Base-by-base conservation (phyloP, 2,888 invertebrate genomes). In the Disparrhopalites patrizii region DNA sequence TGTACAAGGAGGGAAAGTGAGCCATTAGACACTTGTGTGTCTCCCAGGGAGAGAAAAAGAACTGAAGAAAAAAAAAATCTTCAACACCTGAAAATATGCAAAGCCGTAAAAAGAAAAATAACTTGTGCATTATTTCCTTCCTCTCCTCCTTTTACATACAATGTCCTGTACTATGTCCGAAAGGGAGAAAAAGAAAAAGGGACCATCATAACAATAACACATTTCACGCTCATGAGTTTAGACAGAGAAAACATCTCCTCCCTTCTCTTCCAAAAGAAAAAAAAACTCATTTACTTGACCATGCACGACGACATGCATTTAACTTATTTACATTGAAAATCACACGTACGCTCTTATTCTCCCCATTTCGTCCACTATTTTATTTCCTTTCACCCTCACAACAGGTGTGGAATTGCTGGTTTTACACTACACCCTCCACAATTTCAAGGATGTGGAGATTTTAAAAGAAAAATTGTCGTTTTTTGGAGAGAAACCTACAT, bases 41-140 rank as follows among this genome's bases (percentile, higher is more conserved):
- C 47, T 47, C 23, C 25, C n/a, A n/a, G n/a, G n/a, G n/a, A n/a
- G n/a, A n/a, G 3, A 43, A 47, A 5, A 47, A 15, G n/a, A 10
- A 7, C 28, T 28, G 8, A 4, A 23, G 30, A 50, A 15, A 61
- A 61, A 50, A 40, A 57, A 40, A 13, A 20, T 31, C 36, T 61
- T 50, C 30, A 50, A 61, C 50, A 61, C 60, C 60, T 61, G 50
- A 61, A 61, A 50, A 50, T 61, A 61, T 61, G 50, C 60, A 50
- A 56, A n/a, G n/a, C n/a, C n/a, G n/a, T n/a, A n/a, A n/a, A n/a
- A n/a, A n/a, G n/a, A n/a, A n/a, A n/a, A n/a, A n/a, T n/a, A n/a
- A n/a, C n/a, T n/a, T 23, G 23, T 10, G 23, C 10, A 23, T 25
- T 23, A 23, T 23, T 47, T 23, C 20, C 8, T 23, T 20, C 25